Base-by-base conservation (phyloP, 2,113 vertebrate genomes). In the Axis porcinus region DNA sequence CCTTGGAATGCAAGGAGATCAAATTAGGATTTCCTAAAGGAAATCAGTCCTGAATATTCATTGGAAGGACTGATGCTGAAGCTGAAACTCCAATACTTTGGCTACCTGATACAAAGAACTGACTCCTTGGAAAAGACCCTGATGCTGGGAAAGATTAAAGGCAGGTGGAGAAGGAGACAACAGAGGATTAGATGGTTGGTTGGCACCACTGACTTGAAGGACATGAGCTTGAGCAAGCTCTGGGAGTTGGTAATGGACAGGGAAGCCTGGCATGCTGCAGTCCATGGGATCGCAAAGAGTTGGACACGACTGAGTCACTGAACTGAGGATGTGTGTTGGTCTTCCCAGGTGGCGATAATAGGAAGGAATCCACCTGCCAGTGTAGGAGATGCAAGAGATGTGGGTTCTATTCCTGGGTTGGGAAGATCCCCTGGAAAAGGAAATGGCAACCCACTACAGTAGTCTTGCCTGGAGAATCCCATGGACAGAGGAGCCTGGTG, bases 251-350 rank as follows among this genome's bases (percentile, higher is more conserved):
- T 70, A 1, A 70, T 21, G n/a, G 19, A 70, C 67, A 70, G n/a
- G 67, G n/a, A 70, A 70, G n/a, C 36, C 67, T 40, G 67, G 67
- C 5, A 70, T 40, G n/a, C 67, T 70, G 9, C n/a, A 70, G 64
- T 70, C n/a, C n/a, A 21, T 11, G 4, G n/a, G 67, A 5, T 70
- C 0, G 0, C 67, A 70, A 70, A 70, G 67, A 70, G 19, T 0
- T 12, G n/a, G 19, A 40, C n/a, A 70, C 2, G 1, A 70, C 67
- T 70, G 19, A 36, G 19, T 11, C 17, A 70, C 67, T 70, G 67
- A 40, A 23, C 67, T 70, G n/a, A 40, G 19, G 23, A 27, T 14
- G 12, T 23, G 70, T 43, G 11, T 43, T 43, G 36, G 70, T 25
- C 6, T 76, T 76, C 70, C 70, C 36, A 43, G 36, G 23, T 76